Evolutionary conservation across 2,113 vertebrate species (phyloP), one percentile per base, ranked within the genome.

Genomic region (Pagrus major): DNA sequence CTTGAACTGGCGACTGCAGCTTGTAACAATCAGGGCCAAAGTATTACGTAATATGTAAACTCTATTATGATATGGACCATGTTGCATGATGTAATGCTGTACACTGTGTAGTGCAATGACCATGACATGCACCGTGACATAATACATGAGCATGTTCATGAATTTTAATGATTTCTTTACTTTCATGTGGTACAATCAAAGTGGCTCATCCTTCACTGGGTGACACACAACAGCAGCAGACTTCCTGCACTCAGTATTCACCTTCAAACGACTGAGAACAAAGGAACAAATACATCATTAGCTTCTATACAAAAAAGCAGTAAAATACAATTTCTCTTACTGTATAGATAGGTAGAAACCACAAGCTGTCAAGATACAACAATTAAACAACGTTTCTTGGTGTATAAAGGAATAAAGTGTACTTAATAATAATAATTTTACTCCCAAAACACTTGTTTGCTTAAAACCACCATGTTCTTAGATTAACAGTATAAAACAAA

Each of bases 171-270:
- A 65, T 66, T 51, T 33, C 2, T 69, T 66, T 37, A 47, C 81
- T 78, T 80, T 83, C 63, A 77, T 80, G 72, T 65, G 15, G n/a
- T 16, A 33, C 8, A 59, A 56, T 82, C 67, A 76, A 69, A 88
- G 82, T 47, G 11, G 47, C 20, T 56, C 10, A 52, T n/a, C 37
- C 31, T 49, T 61, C 35, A 35, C 31, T 23, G 60, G 41, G 12
- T 49, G 76, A 76, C 46, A 66, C 65, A 39, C 46, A 18, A 42
- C 10, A 37, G 33, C 44, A 65, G 44, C 71, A 67, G 14, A 66
- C 42, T 21, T 1, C 59, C 71, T 67, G 41, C 35, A 15, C 39
- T 61, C 54, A 68, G 33, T 12, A 14, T 47, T 51, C 69, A 71
- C 47, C 67, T 59, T 52, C 42, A n/a, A 29, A 51, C 23, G 7